Evolutionary conservation across 2,113 vertebrate genomes (phyloP).

Genomic region (Cichladusa arquata): DNA sequence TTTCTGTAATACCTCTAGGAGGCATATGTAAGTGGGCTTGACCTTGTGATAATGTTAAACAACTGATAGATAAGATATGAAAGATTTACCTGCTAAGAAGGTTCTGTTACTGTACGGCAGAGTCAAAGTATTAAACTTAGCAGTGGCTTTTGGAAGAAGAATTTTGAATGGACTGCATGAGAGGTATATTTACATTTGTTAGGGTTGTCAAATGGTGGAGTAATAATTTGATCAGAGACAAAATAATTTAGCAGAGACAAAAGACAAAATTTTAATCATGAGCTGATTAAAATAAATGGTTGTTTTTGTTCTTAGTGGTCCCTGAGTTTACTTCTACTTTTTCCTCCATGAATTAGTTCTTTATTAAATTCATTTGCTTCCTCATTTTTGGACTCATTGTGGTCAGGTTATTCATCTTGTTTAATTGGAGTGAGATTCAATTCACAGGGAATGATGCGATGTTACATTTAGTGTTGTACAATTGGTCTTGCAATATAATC

Average conservation of each 20-base stretch:
- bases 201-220: not conserved
- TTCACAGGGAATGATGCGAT: not conserved
- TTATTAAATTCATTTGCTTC: not conserved
- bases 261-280: not conserved
- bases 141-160: not conserved
- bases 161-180: not conserved
- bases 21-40: not conserved
- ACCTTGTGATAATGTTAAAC: not conserved
- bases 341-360: not conserved
- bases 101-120: not conserved
- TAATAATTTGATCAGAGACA: not conserved
- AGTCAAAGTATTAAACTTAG: not conserved
- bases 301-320: not conserved
- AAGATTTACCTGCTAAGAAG: not conserved
- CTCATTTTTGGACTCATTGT: not conserved
- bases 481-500: not conserved
- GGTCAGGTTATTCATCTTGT: not conserved
- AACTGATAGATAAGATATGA: not conserved
- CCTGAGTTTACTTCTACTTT: not conserved
- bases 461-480: not conserved
- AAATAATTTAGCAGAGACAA: not conserved
- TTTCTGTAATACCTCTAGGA: not conserved
- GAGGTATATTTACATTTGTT: not conserved
- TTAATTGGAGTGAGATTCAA: not conserved
- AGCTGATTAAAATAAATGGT: not conserved